Evolutionary conservation across 2,113 vertebrate species (phyloP).

Genomic region (Chaenogobius annularis): DNA sequence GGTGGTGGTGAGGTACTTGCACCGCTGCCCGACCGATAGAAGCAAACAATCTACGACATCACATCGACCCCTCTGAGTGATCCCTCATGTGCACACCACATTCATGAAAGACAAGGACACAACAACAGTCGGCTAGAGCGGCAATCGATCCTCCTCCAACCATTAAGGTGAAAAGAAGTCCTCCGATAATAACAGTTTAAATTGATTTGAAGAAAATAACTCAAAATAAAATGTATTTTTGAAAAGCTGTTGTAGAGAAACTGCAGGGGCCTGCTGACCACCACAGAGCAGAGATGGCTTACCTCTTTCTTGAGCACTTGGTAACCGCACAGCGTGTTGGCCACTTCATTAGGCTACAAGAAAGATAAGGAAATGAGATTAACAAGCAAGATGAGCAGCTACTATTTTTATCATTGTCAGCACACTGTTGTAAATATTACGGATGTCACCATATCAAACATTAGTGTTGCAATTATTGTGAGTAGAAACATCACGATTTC

Average conservation of each 20-base stretch:
- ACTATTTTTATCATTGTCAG: neutral
- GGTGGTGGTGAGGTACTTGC: neutral
- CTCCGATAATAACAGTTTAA: neutral
- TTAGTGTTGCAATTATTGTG: too few species aligned
- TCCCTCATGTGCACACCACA: neutral
- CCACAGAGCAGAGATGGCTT: slow-evolving; percentile 22
- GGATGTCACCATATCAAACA: too few species aligned
- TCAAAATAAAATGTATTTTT: too few species aligned
- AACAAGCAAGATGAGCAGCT: neutral
- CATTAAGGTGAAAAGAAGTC: neutral
- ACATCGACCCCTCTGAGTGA: neutral
- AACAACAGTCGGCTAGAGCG: neutral
- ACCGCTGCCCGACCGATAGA: neutral
- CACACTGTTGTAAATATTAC: neutral
- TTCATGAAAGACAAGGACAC: neutral
- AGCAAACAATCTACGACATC: neutral
- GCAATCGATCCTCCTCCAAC: neutral
- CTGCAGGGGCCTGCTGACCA: neutral
- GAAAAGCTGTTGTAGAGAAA: neutral
- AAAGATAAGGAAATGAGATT: slow-evolving; percentile 11
- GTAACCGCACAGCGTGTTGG: slow-evolving; percentile 78
- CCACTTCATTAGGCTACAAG: slow-evolving; percentile 72
- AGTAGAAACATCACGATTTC: too few species aligned
- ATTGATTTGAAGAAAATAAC: neutral
- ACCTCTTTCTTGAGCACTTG: slow-evolving; percentile 59